Percentiles rank a stretch among this genome's conserved stretches.
Conservation (phyloP, 1,140 invertebrate species). For the Solen grandis region DNA sequence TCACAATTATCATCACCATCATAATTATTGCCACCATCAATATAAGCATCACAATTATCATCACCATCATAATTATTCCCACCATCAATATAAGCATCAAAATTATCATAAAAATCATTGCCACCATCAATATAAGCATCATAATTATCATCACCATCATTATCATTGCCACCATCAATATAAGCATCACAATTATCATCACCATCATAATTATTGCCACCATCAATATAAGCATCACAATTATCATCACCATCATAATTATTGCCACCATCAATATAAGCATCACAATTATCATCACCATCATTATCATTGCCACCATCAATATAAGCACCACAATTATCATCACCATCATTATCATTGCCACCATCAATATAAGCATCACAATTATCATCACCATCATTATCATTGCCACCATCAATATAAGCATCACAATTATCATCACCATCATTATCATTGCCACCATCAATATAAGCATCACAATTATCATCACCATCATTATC, state of each 20-base stretch:
- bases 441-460: no score
- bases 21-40: constrained; percentile 3
- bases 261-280: not conserved
- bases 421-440: no score
- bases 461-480: no score
- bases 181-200: not conserved
- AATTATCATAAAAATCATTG: not conserved
- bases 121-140: not conserved
- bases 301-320: no score
- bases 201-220: not conserved
- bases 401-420: no score
- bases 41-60: constrained; percentile 1
- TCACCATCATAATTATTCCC: not conserved
- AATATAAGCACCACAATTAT: no score
- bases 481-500: no score
- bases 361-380: no score
- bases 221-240: not conserved
- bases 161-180: not conserved
- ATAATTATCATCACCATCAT: not conserved
- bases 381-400: no score
- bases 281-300: no score
- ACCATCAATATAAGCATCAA: constrained; percentile 7
- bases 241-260: constrained; percentile 8
- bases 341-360: no score
- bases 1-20: constrained; percentile 4